Conservation (phyloP, 2,797 vertebrate genomes). For the Paramormyrops hopkinsi region DNA sequence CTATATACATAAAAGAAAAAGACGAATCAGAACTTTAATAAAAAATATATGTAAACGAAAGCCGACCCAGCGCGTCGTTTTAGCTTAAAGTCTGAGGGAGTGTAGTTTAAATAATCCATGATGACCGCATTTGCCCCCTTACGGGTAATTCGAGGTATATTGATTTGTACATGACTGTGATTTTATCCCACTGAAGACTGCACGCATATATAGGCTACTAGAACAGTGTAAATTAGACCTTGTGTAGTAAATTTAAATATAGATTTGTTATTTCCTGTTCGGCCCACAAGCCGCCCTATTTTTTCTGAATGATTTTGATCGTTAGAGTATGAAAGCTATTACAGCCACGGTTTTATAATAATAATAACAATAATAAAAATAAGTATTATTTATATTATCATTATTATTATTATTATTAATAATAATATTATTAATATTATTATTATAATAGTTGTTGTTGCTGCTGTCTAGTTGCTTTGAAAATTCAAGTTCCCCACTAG, state of each 20-base stretch:
- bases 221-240: background rate
- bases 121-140: background rate
- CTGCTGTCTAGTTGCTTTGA: background rate
- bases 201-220: background rate
- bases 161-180: background rate
- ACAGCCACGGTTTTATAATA: background rate
- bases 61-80: background rate
- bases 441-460: background rate
- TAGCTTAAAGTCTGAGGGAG: background rate
- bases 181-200: background rate
- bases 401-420: background rate
- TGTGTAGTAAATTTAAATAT: background rate
- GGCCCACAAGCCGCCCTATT: background rate
- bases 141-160: background rate
- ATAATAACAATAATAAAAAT: too few relatives aligned
- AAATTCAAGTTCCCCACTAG: background rate
- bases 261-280: background rate
- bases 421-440: background rate
- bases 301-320: background rate
- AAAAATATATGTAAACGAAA: background rate
- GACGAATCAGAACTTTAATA: background rate
- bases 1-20: background rate
- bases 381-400: too few relatives aligned
- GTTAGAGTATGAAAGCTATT: background rate
- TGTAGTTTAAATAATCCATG: background rate